Base-by-base conservation (phyloP, 2,113 vertebrate species). In the Panthera uncia region DNA sequence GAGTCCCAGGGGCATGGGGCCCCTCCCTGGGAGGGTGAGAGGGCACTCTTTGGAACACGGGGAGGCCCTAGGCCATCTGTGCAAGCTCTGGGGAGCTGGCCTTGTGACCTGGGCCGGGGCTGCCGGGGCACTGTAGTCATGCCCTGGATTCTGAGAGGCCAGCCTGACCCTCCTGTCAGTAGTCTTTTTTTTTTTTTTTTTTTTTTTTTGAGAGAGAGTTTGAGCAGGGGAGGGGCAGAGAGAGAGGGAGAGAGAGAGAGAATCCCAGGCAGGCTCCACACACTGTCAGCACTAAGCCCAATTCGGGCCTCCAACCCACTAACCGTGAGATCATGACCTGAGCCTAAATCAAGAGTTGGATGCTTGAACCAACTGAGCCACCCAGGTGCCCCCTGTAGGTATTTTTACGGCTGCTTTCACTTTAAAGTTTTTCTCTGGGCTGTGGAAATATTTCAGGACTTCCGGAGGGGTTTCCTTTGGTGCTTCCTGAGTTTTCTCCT, bases 401-500 rank as follows among this genome's bases (percentile, higher is more conserved):
- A 10, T 63, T 85, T 69, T 41, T 50, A 80, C 12, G 14, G 69
- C 61, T 88, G 74, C 29, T 71, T 29, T 90, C 55, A 29, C 69
- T 83, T 91, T 87, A 76, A 57, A 52, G 38, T 95, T 91, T 91
- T 76, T 92, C 82, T 93, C 73, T 74, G 57, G 52, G 41, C 84
- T 50, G 12, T 83, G 78, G 61, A 95, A 93, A 41, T 71, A 76
- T 92, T 92, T 96, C 87, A 90, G 88, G 65, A 79, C 89, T 97
- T 98, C 89, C 38, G 79, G 84, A 71, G 78, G 38, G 48, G 57
- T 94, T 98, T 98, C 91, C 89, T 97, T 45, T 95, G 82, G 52
- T 74, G 55, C 73, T 94, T 97, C 84, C 76, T 84, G 96, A 92
- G 55, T 85, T 97, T 98, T 91, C 79, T 83, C 88, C 78, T n/a